A percentile compares a stretch with the other conserved stretches of the same genome.
These are phyloP conservation scores for Pachypanchax playfairii DNA, from an alignment of 2,113 vertebrate genomes.

Conservation along the genomic window DNA sequence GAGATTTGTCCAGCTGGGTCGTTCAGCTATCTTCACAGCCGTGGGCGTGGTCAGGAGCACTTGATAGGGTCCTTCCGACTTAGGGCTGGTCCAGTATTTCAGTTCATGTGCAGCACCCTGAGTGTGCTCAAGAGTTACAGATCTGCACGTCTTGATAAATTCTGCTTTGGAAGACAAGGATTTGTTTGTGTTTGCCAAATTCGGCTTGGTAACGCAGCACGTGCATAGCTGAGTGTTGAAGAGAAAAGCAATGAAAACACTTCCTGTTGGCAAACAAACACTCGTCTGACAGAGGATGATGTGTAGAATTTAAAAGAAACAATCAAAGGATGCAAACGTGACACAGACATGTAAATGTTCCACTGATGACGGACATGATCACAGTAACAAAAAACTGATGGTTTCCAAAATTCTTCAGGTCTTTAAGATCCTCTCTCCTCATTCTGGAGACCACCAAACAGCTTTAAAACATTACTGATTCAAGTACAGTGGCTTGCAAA, in stretches of 20 bases:
- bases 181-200: constrained; percentile 1
- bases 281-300: constrained; percentile 1
- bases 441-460: too few species aligned
- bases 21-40: too few species aligned
- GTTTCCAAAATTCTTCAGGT: not conserved
- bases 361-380: not conserved
- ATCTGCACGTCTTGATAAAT: not conserved
- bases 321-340: constrained; percentile 9
- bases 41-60: too few species aligned
- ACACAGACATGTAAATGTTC: not conserved
- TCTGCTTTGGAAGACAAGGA: constrained; percentile 50
- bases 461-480: too few species aligned
- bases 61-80: too few species aligned
- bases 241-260: constrained; percentile 29
- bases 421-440: too few species aligned
- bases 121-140: not conserved
- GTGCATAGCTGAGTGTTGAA: constrained; percentile 56
- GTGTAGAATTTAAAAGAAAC: constrained; percentile 41
- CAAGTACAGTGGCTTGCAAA: too few species aligned
- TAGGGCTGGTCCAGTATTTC: constrained; percentile 8
- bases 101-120: constrained; percentile 26
- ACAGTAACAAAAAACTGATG: not conserved
- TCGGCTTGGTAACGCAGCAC: not conserved
- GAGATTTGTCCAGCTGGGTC: too few species aligned
- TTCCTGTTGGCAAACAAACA: constrained; percentile 1